These are phyloP conservation scores for Rhagoletis zephyria DNA, from an alignment of 1,140 invertebrate genomes.

Conservation along the genomic window DNA sequence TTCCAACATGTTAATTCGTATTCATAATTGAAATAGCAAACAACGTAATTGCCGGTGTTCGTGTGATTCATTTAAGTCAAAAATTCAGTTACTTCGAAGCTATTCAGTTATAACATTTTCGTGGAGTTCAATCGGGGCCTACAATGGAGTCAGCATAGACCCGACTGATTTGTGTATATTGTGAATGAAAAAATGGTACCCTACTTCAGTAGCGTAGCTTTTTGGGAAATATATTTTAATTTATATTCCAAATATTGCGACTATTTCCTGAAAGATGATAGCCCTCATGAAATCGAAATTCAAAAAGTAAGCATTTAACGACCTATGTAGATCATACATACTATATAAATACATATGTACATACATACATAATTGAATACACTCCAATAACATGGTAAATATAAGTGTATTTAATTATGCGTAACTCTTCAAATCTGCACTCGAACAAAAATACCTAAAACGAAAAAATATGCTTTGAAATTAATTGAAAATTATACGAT, in stretches of 20 bases:
- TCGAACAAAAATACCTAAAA: slow-evolving; percentile 22
- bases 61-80: too few relatives aligned
- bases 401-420: slow-evolving; percentile 23
- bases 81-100: too few relatives aligned
- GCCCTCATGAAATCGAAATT: background rate
- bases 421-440: slow-evolving; percentile 13
- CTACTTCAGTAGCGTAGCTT: too few relatives aligned
- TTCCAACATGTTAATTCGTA: too few relatives aligned
- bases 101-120: too few relatives aligned
- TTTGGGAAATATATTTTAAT: background rate
- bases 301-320: slow-evolving; percentile 15
- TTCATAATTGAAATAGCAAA: too few relatives aligned
- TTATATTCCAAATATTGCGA: background rate
- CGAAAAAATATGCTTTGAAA: slow-evolving; percentile 29
- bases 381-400: background rate
- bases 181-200: too few relatives aligned
- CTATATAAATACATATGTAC: slow-evolving; percentile 18
- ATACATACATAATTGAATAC: slow-evolving; percentile 16
- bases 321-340: background rate
- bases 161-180: too few relatives aligned
- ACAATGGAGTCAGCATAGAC: background rate
- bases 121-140: too few relatives aligned
- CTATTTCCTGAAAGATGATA: background rate
- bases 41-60: too few relatives aligned
- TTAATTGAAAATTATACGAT: slow-evolving; percentile 11